Evolutionary conservation across 2,113 vertebrate species (phyloP), one percentile per base, ranked within the genome.

Genomic region (Misgurnus mizolepis): DNA sequence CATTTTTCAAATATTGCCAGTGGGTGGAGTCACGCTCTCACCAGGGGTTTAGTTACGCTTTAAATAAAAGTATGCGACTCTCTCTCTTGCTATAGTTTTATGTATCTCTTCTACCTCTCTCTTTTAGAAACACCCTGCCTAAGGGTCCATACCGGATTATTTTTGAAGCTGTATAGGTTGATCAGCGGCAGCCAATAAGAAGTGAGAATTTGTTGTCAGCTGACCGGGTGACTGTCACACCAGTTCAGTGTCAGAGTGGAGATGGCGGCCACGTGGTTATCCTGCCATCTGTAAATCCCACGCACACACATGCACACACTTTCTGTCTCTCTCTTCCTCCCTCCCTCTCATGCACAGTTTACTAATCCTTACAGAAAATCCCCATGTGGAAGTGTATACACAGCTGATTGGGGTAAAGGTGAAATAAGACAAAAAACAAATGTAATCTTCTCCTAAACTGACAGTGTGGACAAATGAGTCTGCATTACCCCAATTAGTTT

Each of bases 171-270:
- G 45, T 78, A 67, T 49, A 50, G 73, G 72, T 78, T 81, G 65
- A 84, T 86, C 4, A 67, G n/a, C 12, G 77, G 43, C 67, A 58
- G 85, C 71, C 69, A 86, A 84, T 82, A 12, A 79, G 18, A 72
- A 66, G 8, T 17, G 53, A 47, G 0, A 9, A 56, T 11, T 47
- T 18, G 41, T 12, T 39, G 17, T 83, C 76, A 88, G 64, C 58
- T 88, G 76, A 89, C 86, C 45, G 56, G 1, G 40, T 73, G 68
- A 9, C 73, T 79, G 74, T 80, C 73, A 56, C 65, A 73, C 66
- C 85, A 85, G 81, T 76, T 86, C 79, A 81, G 78, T 80, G 74
- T 70, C 80, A 72, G 83, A 67, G 3, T 3, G 41, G 65, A 60
- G 40, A 22, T 4, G 64, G 86, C 47, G 58, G 62, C 49, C 22